These are phyloP conservation scores for Danaus chrysippus DNA, from an alignment of 2,888 invertebrate species.

Conservation along the genomic window DNA sequence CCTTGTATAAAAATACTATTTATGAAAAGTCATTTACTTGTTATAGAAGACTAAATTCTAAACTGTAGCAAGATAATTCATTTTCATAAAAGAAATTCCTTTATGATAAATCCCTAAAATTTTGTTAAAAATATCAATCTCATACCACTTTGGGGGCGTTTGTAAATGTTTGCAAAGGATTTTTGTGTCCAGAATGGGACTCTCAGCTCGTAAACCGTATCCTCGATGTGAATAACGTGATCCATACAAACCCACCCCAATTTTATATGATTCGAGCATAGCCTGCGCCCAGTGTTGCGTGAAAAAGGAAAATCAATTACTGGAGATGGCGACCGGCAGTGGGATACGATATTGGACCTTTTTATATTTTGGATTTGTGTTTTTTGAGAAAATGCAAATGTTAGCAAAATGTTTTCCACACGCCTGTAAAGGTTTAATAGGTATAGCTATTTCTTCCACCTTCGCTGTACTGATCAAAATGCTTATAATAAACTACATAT, in stretches of 20 bases:
- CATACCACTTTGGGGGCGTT: conserved; percentile 12
- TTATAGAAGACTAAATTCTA: too few relatives aligned
- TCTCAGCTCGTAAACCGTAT: conserved; percentile 32
- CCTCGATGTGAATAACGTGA: conserved; percentile 31
- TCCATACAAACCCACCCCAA: conserved; percentile 35
- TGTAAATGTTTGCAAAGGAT: conserved; percentile 18
- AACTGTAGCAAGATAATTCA: too few relatives aligned
- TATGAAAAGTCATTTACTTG: too few relatives aligned
- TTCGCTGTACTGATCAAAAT: too few relatives aligned
- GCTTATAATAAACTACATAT: too few relatives aligned
- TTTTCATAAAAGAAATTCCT: too few relatives aligned
- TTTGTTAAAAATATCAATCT: conserved; percentile 19
- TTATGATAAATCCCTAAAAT: not conserved
- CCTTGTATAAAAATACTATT: too few relatives aligned
- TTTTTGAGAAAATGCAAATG: not conserved
- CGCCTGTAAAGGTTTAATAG: too few relatives aligned
- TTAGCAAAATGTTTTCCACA: not conserved
- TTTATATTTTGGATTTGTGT: conserved; percentile 4
- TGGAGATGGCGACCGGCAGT: conserved; percentile 57
- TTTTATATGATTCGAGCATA: conserved; percentile 47
- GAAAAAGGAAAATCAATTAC: conserved; percentile 76
- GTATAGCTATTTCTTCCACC: too few relatives aligned
- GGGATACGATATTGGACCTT: conserved; percentile 12
- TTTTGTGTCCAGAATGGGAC: conserved; percentile 24
- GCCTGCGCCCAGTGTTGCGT: conserved; percentile 62